A percentile compares a stretch with the other conserved stretches of the same genome.
These are phyloP conservation scores for Brachyptera risi DNA, from an alignment of 2,888 invertebrate species.

Conservation along the genomic window DNA sequence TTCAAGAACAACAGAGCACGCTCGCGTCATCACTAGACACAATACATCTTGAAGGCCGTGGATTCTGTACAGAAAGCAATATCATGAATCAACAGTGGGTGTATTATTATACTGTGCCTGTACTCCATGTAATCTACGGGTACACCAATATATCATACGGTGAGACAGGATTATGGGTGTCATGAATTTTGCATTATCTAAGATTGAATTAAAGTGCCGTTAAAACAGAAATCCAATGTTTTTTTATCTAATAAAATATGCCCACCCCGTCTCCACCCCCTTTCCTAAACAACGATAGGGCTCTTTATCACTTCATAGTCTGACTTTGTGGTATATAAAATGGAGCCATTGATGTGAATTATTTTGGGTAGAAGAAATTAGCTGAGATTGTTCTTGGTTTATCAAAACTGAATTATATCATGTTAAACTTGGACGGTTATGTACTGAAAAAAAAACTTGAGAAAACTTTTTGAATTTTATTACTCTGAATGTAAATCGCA, in stretches of 20 bases:
- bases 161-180: slow-evolving; percentile 36
- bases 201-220: slow-evolving; percentile 38
- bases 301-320: slow-evolving; percentile 27
- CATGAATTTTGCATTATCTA: slow-evolving; percentile 38
- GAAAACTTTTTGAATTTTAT: too few relatives aligned
- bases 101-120: too few relatives aligned
- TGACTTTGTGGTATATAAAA: slow-evolving; percentile 15
- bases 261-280: slow-evolving; percentile 6
- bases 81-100: slow-evolving; percentile 24
- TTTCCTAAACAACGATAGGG: not conserved
- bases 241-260: slow-evolving; percentile 31
- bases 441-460: too few relatives aligned
- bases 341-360: slow-evolving; percentile 9
- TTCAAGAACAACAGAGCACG: too few relatives aligned
- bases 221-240: slow-evolving; percentile 33
- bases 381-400: slow-evolving; percentile 27
- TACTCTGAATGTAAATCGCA: too few relatives aligned
- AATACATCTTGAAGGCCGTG: too few relatives aligned
- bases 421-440: too few relatives aligned
- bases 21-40: too few relatives aligned
- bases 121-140: slow-evolving; percentile 32
- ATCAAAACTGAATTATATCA: not conserved
- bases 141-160: slow-evolving; percentile 34
- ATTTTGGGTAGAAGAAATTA: slow-evolving; percentile 22
- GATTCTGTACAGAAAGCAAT: slow-evolving; percentile 13